Conservation (phyloP, 2,797 vertebrate genomes). For the Labroides dimidiatus region DNA sequence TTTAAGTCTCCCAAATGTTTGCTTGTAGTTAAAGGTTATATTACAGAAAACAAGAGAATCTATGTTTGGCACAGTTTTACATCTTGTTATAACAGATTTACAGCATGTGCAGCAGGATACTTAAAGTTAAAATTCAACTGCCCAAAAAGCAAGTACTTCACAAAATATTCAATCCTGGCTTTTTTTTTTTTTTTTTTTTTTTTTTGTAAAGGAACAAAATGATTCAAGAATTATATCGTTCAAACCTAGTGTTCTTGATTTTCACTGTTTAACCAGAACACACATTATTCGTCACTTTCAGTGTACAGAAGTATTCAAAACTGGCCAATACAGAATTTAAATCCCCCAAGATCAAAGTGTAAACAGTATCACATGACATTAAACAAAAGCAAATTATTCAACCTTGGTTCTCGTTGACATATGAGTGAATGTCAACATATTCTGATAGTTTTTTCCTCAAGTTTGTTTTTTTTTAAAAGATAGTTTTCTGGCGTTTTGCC, state of each 20-base stretch:
- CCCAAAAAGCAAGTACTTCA: conserved; percentile 16
- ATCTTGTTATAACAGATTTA: conserved; percentile 52
- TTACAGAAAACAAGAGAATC: conserved; percentile 34
- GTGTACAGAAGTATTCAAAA: background rate
- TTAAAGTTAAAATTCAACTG: conserved; percentile 42
- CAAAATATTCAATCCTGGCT: conserved; percentile 8
- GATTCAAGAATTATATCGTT: background rate
- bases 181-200: no score
- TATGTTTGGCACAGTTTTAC: conserved; percentile 48
- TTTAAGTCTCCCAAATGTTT: conserved; percentile 1
- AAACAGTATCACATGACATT: conserved; percentile 32
- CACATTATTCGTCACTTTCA: background rate
- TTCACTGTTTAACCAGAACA: background rate
- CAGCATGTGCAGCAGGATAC: conserved; percentile 18
- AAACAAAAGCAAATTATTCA: conserved; percentile 14
- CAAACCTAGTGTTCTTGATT: conserved; percentile 22
- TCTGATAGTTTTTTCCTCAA: background rate
- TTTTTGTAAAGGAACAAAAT: conserved; percentile 5
- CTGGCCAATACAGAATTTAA: conserved; percentile 1
- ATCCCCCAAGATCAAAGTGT: conserved; percentile 15
- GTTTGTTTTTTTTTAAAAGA: background rate
- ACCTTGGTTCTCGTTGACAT: no score
- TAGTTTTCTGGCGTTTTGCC: no score
- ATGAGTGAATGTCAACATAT: conserved; percentile 19
- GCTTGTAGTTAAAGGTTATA: conserved; percentile 43